These are phyloP conservation scores for Calyptommatus sinebrachiatus DNA, from an alignment of 2,113 vertebrate genomes.

Conservation along the genomic window DNA sequence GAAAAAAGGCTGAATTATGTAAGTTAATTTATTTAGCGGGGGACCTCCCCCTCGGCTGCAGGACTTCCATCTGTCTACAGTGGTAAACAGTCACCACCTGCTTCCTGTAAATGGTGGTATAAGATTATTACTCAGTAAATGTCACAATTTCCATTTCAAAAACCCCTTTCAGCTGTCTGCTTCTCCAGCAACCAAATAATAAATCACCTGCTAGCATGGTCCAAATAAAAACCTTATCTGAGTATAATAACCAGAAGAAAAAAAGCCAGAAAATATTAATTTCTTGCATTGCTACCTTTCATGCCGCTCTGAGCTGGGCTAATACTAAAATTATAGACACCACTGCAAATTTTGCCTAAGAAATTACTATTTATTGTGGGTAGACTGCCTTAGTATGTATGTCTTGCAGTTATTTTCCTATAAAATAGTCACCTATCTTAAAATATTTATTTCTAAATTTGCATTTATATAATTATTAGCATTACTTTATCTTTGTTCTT, in stretches of 20 bases:
- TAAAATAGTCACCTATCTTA: too few relatives aligned
- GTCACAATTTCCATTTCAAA: slow-evolving; percentile 75
- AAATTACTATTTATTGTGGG: neutral
- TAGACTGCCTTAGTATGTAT: neutral
- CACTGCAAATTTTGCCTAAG: slow-evolving; percentile 1
- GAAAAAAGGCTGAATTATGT: slow-evolving; percentile 54
- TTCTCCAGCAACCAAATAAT: slow-evolving; percentile 62
- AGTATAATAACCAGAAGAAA: slow-evolving; percentile 37
- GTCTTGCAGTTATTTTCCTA: neutral
- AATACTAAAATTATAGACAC: slow-evolving; percentile 14
- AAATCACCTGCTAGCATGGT: slow-evolving; percentile 58
- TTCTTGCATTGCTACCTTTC: slow-evolving; percentile 32
- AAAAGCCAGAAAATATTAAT: slow-evolving; percentile 9
- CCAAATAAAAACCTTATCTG: slow-evolving; percentile 45
- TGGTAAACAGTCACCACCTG: slow-evolving; percentile 69
- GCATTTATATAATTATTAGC: too few relatives aligned
- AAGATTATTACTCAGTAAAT: slow-evolving; percentile 71
- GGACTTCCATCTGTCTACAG: slow-evolving; percentile 65
- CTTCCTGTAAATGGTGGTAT: slow-evolving; percentile 60
- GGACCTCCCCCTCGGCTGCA: slow-evolving; percentile 38
- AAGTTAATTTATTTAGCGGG: slow-evolving; percentile 61
- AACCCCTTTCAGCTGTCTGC: slow-evolving; percentile 60
- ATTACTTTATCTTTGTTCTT: too few relatives aligned
- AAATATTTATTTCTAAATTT: too few relatives aligned
- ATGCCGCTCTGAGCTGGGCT: slow-evolving; percentile 13